A percentile compares a stretch with the other conserved stretches of the same genome.
Conservation (phyloP, 2,888 invertebrate species). For the Lycia hirtaria region DNA sequence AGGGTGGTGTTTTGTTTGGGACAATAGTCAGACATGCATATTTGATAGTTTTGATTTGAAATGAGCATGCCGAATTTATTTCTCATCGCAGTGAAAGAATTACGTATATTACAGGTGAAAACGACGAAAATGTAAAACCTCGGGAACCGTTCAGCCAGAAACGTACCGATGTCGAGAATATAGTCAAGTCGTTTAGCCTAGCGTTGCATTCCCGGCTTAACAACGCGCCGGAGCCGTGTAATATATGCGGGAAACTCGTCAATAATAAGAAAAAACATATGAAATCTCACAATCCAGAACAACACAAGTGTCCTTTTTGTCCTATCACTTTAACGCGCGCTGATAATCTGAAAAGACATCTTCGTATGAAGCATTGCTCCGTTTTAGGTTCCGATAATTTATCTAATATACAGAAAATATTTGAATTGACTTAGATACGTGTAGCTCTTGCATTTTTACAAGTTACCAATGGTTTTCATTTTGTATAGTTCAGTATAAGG, state of each 20-base stretch:
- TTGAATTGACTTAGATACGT: slow-evolving; percentile 53
- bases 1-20: slow-evolving; percentile 44
- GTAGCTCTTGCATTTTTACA: background rate
- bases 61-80: slow-evolving; percentile 52
- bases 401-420: slow-evolving; percentile 72
- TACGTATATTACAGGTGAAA: slow-evolving; percentile 79
- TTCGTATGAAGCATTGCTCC: slow-evolving; percentile 86
- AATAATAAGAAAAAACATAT: slow-evolving; percentile 89
- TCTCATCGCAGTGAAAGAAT: slow-evolving; percentile 61
- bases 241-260: slow-evolving; percentile 87
- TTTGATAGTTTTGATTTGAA: slow-evolving; percentile 46
- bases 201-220: slow-evolving; percentile 48
- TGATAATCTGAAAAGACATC: slow-evolving; percentile 88
- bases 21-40: slow-evolving; percentile 20
- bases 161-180: slow-evolving; percentile 68
- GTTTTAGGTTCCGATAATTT: slow-evolving; percentile 69
- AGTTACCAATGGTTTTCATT: slow-evolving; percentile 21
- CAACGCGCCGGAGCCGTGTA: slow-evolving; percentile 83
- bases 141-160: slow-evolving; percentile 69
- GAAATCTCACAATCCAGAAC: slow-evolving; percentile 87
- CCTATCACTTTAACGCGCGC: slow-evolving; percentile 87
- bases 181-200: slow-evolving; percentile 72
- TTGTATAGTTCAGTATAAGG: slow-evolving; percentile 11
- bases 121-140: slow-evolving; percentile 79
- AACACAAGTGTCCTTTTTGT: slow-evolving; percentile 87